Conservation (phyloP, 2,888 invertebrate species). For the Linnaemya tessellans region DNA sequence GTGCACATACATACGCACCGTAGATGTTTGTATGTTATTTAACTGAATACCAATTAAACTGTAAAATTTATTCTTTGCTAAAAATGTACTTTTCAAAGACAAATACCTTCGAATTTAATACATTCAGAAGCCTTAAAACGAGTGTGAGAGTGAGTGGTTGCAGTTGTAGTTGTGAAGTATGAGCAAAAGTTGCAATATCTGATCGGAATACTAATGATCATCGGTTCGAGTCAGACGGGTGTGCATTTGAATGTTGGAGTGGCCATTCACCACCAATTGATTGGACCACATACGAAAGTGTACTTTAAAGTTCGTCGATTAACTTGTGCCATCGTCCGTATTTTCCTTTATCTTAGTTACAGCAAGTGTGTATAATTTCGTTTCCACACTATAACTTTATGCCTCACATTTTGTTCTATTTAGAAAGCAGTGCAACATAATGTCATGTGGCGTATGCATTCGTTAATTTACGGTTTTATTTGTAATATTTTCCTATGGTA, state of each 20-base stretch:
- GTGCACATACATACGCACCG: too few relatives aligned
- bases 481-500: slow-evolving; percentile 2
- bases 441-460: background rate
- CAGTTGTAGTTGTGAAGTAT: background rate
- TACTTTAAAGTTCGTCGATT: slow-evolving; percentile 33
- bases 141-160: slow-evolving; percentile 6
- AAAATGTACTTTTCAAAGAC: slow-evolving; percentile 42
- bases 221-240: slow-evolving; percentile 36
- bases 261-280: slow-evolving; percentile 33
- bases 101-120: slow-evolving; percentile 43
- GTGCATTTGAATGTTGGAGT: slow-evolving; percentile 14
- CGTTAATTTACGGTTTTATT: slow-evolving; percentile 33
- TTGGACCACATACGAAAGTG: slow-evolving; percentile 29
- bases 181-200: slow-evolving; percentile 51
- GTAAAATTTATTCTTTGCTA: slow-evolving; percentile 5
- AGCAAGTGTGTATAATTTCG: background rate
- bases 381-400: too few relatives aligned
- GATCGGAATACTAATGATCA: slow-evolving; percentile 65
- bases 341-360: slow-evolving; percentile 1
- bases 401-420: background rate
- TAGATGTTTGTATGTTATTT: too few relatives aligned
- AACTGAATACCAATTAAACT: too few relatives aligned
- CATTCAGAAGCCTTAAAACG: slow-evolving; percentile 26
- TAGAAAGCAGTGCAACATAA: slow-evolving; percentile 23
- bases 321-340: slow-evolving; percentile 13